These are phyloP conservation scores for Fistularia commersonii DNA, from an alignment of 2,797 vertebrate species.

Conservation along the genomic window DNA sequence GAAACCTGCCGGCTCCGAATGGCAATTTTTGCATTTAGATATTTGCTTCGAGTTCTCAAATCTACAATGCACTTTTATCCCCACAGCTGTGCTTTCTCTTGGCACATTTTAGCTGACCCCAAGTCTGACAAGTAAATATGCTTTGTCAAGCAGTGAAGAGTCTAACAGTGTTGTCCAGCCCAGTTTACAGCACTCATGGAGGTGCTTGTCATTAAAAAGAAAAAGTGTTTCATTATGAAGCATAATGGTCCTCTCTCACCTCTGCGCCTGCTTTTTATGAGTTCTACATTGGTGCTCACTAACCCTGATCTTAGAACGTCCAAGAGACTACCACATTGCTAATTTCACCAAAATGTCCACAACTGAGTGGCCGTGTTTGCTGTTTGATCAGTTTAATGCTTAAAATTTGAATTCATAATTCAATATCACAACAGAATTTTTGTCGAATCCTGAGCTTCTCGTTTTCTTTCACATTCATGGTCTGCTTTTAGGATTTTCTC, in stretches of 20 bases:
- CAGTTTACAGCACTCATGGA: slow-evolving; percentile 12
- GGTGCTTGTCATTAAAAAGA: slow-evolving; percentile 3
- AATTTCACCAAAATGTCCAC: too few species aligned
- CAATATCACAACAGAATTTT: too few species aligned
- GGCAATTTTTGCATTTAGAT: slow-evolving; percentile 48
- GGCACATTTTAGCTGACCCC: slow-evolving; percentile 22
- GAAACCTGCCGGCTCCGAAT: slow-evolving; percentile 51
- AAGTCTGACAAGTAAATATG: slow-evolving; percentile 3
- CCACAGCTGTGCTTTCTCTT: slow-evolving; percentile 22
- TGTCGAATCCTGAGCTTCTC: too few species aligned
- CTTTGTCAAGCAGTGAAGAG: slow-evolving; percentile 5
- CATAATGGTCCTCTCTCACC: slow-evolving; percentile 23
- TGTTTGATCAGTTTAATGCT: too few species aligned
- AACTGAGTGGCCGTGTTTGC: too few species aligned
- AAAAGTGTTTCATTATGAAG: slow-evolving; percentile 26
- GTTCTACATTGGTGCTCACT: neutral
- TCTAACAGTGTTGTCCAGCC: slow-evolving; percentile 1
- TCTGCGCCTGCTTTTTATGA: slow-evolving; percentile 4
- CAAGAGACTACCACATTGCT: neutral
- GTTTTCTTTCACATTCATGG: too few species aligned
- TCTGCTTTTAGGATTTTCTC: too few species aligned
- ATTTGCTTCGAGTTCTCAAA: slow-evolving; percentile 40
- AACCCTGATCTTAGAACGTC: neutral
- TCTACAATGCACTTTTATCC: slow-evolving; percentile 23
- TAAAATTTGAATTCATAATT: too few species aligned